Evolutionary conservation across 2,797 vertebrate species (phyloP), one percentile per base, ranked within the genome.

Genomic region (Eidolon dupreanum): DNA sequence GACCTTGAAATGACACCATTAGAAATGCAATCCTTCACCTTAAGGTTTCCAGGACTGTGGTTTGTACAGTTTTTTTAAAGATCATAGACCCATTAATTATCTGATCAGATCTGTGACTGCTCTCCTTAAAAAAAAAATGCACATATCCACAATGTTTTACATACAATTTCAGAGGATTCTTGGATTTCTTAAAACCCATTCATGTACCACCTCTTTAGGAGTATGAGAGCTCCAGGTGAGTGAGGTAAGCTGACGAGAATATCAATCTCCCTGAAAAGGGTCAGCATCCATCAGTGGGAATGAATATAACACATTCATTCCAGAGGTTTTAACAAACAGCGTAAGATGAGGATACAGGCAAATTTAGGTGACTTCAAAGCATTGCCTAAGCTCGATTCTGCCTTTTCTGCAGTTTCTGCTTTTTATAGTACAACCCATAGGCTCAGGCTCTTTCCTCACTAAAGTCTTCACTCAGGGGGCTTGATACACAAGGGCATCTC

Each of bases 151-250:
- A 81, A 16, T 3, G 49, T 82, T 92, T 90, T 90, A 28, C 15
- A 53, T 51, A 65, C 8, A 79, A 61, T 73, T 96, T 88, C 41
- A 77, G n/a, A 93, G 55, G 59, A 93, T 77, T 88, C 55, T 85
- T 93, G 38, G 2, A 65, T 83, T 94, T 89, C 49, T 65, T 55
- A 86, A 93, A 89, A 41, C 8, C 15, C 5, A 66, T 71, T 87
- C 41, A 79, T 24, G 33, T 1, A 57, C 41, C 49, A 83, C 28
- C 16, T 75, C 28, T 92, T 36, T 77, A 75, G 19, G 51, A 49
- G 51, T 46, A 63, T 8, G 55, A 36, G 33, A 70, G 3, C 55
- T 22, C 59, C n/a, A 61, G n/a, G 5, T 73, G 55, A 94, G 5
- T 68, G 59, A 94, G 53, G 28, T 91, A 79, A 73, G 63, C 31